phyloP scores from a whole-genome alignment of 2,113 vertebrate genomes.

The Empidonax traillii region DNA sequence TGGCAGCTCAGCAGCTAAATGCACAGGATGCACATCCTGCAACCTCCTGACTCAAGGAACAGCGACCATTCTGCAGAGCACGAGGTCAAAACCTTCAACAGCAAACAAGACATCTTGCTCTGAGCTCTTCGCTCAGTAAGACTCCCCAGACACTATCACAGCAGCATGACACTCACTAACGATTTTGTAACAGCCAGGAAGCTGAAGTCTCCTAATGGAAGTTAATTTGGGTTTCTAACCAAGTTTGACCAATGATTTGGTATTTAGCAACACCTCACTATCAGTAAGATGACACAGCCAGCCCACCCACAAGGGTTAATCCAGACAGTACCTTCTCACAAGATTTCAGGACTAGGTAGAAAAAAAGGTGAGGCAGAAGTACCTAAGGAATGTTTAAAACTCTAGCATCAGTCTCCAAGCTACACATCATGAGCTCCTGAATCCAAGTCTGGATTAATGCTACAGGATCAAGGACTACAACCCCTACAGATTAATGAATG shows the following conservation, averaged over 20 bases:
- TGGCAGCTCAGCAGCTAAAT: not conserved
- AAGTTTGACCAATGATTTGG: not conserved
- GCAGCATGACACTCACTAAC: not conserved
- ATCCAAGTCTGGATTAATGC: not conserved
- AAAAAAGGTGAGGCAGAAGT: not conserved
- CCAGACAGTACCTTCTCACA: not conserved
- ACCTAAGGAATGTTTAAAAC: not conserved
- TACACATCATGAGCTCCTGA: not conserved
- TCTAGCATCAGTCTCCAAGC: not conserved
- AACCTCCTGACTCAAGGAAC: not conserved
- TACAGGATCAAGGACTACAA: not conserved
- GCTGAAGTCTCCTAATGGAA: not conserved
- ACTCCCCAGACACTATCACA: not conserved
- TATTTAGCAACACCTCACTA: not conserved
- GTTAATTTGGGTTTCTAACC: conserved; percentile 17
- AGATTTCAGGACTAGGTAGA: not conserved
- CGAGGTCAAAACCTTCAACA: not conserved
- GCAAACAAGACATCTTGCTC: not conserved
- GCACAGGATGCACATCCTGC: not conserved
- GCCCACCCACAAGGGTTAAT: not conserved
- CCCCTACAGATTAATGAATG: not conserved
- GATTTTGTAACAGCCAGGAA: not conserved
- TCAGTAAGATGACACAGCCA: not conserved
- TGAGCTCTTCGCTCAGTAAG: not conserved
- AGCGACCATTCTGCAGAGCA: not conserved